Conservation (phyloP, 2,113 vertebrate genomes). For the Cervus canadensis region DNA sequence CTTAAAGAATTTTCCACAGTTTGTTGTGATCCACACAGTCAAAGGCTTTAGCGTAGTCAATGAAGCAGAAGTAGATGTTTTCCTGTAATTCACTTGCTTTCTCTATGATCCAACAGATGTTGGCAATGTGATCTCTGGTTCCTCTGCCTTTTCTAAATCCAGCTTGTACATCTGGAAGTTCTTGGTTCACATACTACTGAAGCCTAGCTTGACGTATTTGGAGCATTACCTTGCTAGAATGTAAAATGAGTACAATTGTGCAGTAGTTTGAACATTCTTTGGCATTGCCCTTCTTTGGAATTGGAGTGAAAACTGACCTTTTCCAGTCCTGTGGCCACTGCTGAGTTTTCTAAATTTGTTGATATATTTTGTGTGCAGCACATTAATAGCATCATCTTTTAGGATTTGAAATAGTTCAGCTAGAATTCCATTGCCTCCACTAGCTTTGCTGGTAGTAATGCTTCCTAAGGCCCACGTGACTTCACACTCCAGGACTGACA, state of each 20-base stretch:
- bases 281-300: background rate
- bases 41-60: background rate
- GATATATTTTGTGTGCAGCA: background rate
- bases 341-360: background rate
- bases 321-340: background rate
- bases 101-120: background rate
- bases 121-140: background rate
- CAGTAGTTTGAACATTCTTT: background rate
- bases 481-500: background rate
- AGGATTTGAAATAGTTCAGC: background rate
- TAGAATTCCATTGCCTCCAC: background rate
- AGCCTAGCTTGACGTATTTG: background rate
- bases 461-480: background rate
- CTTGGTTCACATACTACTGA: background rate
- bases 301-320: background rate
- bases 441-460: background rate
- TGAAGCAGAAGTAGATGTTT: background rate
- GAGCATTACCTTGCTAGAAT: background rate
- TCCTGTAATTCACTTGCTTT: background rate
- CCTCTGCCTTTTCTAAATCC: background rate
- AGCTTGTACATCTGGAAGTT: background rate
- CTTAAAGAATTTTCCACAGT: background rate
- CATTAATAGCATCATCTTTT: background rate
- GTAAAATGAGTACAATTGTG: background rate
- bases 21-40: background rate